These are phyloP conservation scores for Ciconia stormi DNA, from an alignment of 2,113 vertebrate species.

Conservation along the genomic window DNA sequence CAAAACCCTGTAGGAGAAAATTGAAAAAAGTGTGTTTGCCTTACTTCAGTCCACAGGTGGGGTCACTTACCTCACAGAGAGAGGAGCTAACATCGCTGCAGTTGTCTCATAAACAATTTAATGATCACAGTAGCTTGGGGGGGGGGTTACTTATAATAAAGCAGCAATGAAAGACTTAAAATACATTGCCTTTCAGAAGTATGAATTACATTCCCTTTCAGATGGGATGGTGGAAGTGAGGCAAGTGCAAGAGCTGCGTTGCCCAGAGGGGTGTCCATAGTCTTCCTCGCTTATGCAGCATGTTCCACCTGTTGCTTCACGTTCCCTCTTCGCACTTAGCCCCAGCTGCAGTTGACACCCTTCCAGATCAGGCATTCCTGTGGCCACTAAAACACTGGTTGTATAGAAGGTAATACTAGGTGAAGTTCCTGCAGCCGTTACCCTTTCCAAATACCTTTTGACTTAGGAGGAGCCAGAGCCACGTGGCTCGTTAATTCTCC, in stretches of 20 bases:
- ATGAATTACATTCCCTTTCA: background rate
- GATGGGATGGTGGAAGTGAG: background rate
- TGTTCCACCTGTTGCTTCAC: background rate
- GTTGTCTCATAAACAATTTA: background rate
- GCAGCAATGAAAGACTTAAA: background rate
- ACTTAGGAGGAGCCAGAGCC: background rate
- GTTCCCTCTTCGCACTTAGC: background rate
- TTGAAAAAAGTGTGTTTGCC: background rate
- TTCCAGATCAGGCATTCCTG: background rate
- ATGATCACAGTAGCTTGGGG: background rate
- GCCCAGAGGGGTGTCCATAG: background rate
- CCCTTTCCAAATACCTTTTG: background rate
- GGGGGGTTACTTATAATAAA: background rate
- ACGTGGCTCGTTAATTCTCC: background rate
- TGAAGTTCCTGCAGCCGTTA: background rate
- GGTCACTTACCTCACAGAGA: background rate
- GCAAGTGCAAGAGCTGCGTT: background rate
- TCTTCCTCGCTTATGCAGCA: background rate
- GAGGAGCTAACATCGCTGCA: background rate
- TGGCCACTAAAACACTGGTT: background rate
- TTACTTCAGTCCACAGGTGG: background rate
- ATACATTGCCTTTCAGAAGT: background rate
- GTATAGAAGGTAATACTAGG: background rate
- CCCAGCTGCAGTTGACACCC: background rate
- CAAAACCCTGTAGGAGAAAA: background rate